phyloP scores from a whole-genome alignment of 2,797 vertebrate genomes.

The Buphagus erythrorhynchus region DNA sequence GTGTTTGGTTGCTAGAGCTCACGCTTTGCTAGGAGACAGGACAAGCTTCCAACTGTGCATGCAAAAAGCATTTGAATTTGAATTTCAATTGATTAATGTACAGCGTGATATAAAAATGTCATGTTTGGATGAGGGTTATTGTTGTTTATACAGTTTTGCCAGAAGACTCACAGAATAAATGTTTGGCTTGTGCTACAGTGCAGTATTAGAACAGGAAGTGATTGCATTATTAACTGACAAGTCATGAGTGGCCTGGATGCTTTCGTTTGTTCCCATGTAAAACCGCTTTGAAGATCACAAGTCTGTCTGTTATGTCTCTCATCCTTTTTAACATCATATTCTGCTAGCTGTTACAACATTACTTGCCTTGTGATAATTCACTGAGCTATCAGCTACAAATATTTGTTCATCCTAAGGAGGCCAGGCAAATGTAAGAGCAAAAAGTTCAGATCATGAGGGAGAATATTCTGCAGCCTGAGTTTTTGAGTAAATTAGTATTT shows the following conservation, averaged over 20 bases:
- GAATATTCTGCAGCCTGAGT: neutral
- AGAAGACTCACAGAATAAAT: neutral
- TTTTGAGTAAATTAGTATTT: conserved; percentile 61
- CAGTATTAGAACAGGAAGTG: conserved; percentile 11
- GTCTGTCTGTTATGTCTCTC: conserved; percentile 33
- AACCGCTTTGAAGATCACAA: conserved; percentile 11
- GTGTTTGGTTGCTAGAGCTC: neutral
- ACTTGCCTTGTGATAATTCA: conserved; percentile 49
- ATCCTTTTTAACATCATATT: conserved; percentile 61
- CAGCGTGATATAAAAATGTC: conserved; percentile 39
- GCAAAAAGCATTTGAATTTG: conserved; percentile 15
- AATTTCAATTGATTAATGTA: conserved; percentile 47
- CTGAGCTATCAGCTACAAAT: conserved; percentile 58
- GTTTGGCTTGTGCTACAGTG: conserved; percentile 7
- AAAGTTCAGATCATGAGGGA: conserved; percentile 58
- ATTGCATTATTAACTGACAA: conserved; percentile 45
- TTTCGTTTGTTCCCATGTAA: neutral
- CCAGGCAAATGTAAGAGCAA: neutral
- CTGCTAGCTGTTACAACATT: neutral
- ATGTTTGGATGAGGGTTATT: conserved; percentile 22
- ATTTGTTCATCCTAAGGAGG: conserved; percentile 52
- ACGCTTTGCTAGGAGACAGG: conserved; percentile 8
- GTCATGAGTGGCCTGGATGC: neutral
- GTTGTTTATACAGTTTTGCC: conserved; percentile 20
- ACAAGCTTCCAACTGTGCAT: conserved; percentile 45